Evolutionary conservation across 2,113 vertebrate species (phyloP), one percentile per base, ranked within the genome.

Genomic region (Panthera uncia): DNA sequence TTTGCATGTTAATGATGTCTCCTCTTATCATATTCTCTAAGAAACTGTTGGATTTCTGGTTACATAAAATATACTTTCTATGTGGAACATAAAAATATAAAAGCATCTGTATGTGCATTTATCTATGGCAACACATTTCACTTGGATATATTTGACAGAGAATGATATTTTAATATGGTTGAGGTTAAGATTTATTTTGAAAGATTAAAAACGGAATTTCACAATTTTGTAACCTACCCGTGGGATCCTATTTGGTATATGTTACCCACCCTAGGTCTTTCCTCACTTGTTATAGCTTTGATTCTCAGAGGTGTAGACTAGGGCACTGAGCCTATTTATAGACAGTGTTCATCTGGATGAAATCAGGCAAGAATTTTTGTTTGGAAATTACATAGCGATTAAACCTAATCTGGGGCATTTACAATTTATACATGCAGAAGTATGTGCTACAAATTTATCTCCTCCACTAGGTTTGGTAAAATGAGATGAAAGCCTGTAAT

Each of bases 161-260:
- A 92, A n/a, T 79, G 7, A 50, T 68, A 79, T 79, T 96, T 91
- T 93, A 91, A 65, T 85, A 23, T 50, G 25, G 50, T 52, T 84
- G 15, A 69, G 8, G 27, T 74, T 82, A 80, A 96, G 29, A 94
- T 84, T 90, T 92, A 91, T 79, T 95, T 83, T 84, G 31, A 52
- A 94, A 92, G 1, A 85, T 5, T 65, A 83, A 50, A 76, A 36
- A 91, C 73, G 19, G 10, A 27, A 88, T 52, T 85, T 96, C 57
- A 69, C 33, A 79, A 41, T 89, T 85, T n/a, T 52, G 85, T 73
- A 81, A 55, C 23, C 23, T 69, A 48, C 31, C 6, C 63, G 0
- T n/a, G 5, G 33, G 8, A 89, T 82, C 21, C 2, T 68, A 4
- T 89, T 23, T 85, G 7, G 27, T 82, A 2, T 23, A 9, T 31